phyloP scores from a whole-genome alignment of 92 coral and sea anemone species.

The Porites rus region DNA sequence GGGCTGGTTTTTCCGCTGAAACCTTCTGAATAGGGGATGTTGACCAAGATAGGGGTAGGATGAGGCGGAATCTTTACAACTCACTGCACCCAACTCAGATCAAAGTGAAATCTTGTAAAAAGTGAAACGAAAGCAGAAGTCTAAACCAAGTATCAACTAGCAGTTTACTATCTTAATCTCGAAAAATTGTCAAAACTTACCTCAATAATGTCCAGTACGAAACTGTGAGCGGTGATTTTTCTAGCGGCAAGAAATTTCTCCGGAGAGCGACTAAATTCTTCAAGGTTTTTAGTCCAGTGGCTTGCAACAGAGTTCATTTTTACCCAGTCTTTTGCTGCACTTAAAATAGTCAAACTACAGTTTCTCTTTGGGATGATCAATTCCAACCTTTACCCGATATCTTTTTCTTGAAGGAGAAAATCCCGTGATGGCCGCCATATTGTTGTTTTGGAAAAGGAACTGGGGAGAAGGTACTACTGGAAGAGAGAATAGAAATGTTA shows the following conservation, averaged over 20 bases:
- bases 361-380: neutral
- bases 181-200: constrained; percentile 39
- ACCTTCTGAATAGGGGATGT: no score
- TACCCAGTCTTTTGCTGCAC: neutral
- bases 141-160: neutral
- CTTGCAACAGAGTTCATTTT: constrained; percentile 20
- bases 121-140: no score
- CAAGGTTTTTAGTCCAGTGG: constrained; percentile 35
- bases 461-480: neutral
- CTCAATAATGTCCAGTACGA: constrained; percentile 84
- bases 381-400: neutral
- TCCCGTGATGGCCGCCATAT: constrained; percentile 24
- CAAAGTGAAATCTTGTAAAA: no score
- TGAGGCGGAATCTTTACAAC: no score
- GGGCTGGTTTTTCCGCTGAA: no score
- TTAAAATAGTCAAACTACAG: neutral
- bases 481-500: neutral
- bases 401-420: neutral
- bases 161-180: no score
- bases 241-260: constrained; percentile 55
- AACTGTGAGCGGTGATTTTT: constrained; percentile 66
- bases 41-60: no score
- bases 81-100: no score
- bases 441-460: neutral
- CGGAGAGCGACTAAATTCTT: constrained; percentile 54